Evolutionary conservation across 1,140 invertebrate genomes (phyloP).

Genomic region (Drosophila ambigua): DNA sequence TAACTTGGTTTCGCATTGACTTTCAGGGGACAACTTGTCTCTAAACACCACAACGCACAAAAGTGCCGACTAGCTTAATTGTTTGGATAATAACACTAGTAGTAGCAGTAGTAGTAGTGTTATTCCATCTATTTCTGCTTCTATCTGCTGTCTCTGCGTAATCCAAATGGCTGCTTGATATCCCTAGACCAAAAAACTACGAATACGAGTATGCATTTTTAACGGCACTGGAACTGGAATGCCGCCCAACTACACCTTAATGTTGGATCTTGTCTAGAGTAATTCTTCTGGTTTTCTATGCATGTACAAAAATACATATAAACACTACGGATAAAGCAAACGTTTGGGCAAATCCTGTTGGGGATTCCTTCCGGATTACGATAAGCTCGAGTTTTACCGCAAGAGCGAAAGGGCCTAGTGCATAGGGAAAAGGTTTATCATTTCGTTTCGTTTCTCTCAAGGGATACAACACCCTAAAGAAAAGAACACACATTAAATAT

Average conservation of each 20-base stretch:
- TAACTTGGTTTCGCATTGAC: constrained; percentile 15
- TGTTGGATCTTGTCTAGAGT: neutral
- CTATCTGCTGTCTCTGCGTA: neutral
- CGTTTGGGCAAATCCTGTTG: neutral
- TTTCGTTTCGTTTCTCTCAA: neutral
- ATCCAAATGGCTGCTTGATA: constrained; percentile 29
- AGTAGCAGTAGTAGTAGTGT: constrained; percentile 9
- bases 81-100: constrained; percentile 22
- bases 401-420: neutral
- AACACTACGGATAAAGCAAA: constrained; percentile 4
- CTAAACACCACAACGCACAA: constrained; percentile 40
- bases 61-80: constrained; percentile 47
- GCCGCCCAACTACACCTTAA: constrained; percentile 23
- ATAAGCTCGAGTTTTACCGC: constrained; percentile 13
- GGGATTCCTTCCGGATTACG: neutral
- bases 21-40: neutral
- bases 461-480: constrained; percentile 9
- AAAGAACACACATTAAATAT: constrained; percentile 52
- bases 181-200: constrained; percentile 14
- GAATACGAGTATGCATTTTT: constrained; percentile 19
- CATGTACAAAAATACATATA: constrained; percentile 53
- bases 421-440: neutral
- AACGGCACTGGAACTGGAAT: constrained; percentile 68
- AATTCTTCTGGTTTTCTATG: constrained; percentile 13
- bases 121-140: neutral